These are phyloP conservation scores for Cossypha polioptera DNA, from an alignment of 2,797 vertebrate species.

Conservation along the genomic window DNA sequence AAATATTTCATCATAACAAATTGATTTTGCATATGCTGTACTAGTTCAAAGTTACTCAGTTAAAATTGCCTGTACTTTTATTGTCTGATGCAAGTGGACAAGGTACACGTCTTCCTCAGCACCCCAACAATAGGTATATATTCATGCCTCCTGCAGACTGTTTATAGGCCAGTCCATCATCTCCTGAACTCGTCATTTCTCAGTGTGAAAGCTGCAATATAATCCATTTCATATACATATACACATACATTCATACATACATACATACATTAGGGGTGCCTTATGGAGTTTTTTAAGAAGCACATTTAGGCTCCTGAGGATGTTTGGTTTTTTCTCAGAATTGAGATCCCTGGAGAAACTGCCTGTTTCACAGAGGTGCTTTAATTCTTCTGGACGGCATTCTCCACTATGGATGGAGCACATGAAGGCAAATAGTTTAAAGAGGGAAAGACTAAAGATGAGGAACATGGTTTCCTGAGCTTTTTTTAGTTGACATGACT, in stretches of 20 bases:
- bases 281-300: background rate
- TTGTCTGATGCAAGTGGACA: background rate
- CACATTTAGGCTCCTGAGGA: background rate
- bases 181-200: background rate
- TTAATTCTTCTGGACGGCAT: background rate
- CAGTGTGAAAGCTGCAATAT: background rate
- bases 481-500: background rate
- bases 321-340: background rate
- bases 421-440: background rate
- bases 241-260: background rate
- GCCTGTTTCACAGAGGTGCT: background rate
- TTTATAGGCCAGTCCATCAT: background rate
- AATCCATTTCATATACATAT: background rate
- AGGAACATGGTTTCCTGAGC: background rate
- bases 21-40: background rate
- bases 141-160: background rate
- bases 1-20: constrained; percentile 1
- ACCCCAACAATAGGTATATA: background rate
- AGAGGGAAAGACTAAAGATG: background rate
- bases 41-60: background rate
- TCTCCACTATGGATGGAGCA: background rate
- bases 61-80: background rate
- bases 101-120: background rate
- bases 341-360: background rate
- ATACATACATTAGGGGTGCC: background rate